Percentiles rank a stretch among this genome's conserved stretches.
These are phyloP conservation scores for Pseudonaja textilis DNA, from an alignment of 2,113 vertebrate species.

Conservation along the genomic window DNA sequence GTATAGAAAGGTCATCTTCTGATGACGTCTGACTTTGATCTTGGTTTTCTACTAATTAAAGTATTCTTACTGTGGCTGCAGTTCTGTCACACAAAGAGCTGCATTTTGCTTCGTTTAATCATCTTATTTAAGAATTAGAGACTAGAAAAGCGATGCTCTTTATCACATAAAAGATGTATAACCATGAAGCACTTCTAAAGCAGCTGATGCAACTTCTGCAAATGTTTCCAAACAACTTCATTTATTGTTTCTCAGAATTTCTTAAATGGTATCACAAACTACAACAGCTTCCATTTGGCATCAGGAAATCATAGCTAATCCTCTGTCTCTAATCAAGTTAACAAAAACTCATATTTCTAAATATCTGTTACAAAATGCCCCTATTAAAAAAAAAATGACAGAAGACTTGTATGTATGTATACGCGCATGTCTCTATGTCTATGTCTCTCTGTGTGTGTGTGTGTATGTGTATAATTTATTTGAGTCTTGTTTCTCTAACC, in stretches of 20 bases:
- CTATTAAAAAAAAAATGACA: background rate
- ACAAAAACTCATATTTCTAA: background rate
- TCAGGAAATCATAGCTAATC: background rate
- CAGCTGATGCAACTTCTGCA: background rate
- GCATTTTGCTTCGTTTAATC: conserved; percentile 5
- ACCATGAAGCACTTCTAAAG: background rate
- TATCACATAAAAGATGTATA: conserved; percentile 6
- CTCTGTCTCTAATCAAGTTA: background rate
- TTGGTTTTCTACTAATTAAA: conserved; percentile 33
- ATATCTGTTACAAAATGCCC: background rate
- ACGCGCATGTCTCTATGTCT: background rate
- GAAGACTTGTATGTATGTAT: background rate
- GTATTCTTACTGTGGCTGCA: background rate
- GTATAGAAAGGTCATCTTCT: conserved; percentile 40
- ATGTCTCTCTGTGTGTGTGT: background rate
- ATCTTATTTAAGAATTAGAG: background rate
- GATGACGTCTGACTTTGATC: conserved; percentile 5
- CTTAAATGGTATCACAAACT: background rate
- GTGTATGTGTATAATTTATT: background rate
- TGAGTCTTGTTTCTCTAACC: background rate
- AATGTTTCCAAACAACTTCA: background rate
- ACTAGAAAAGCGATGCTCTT: background rate
- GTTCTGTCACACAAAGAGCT: background rate
- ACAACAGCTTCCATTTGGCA: background rate
- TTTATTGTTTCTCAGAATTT: background rate